Evolutionary conservation across 2,888 invertebrate genomes (phyloP).

Genomic region (Melikaiella ostensackeni): DNA sequence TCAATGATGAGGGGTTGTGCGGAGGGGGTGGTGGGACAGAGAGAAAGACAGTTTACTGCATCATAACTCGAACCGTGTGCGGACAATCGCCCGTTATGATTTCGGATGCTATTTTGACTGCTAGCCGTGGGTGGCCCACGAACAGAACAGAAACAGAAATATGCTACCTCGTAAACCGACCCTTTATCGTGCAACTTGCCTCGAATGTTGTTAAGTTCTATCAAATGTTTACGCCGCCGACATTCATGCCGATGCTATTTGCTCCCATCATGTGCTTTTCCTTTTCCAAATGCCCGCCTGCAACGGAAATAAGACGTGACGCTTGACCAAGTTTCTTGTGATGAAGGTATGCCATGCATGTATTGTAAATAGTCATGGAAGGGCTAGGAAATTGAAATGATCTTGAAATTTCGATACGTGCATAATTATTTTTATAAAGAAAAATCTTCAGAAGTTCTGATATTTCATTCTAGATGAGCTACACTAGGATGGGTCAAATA

Average conservation of each 20-base stretch:
- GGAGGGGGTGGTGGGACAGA: conserved; percentile 43
- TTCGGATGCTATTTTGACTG: conserved; percentile 76
- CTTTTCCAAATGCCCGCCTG: background rate
- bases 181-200: conserved; percentile 61
- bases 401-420: no score
- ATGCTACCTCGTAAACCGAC: conserved; percentile 75
- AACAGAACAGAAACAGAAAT: conserved; percentile 74
- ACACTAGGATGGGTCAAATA: no score
- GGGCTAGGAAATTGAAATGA: no score
- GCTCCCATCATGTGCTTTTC: conserved; percentile 10
- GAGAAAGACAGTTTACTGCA: conserved; percentile 70
- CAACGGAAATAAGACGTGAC: conserved; percentile 33
- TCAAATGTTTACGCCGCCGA: conserved; percentile 61
- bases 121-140: conserved; percentile 70
- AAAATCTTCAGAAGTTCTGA: no score
- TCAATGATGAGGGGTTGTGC: background rate
- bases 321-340: background rate
- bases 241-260: conserved; percentile 39
- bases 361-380: background rate
- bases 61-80: conserved; percentile 72
- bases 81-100: conserved; percentile 77
- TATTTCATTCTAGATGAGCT: no score
- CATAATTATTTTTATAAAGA: no score
- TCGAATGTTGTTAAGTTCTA: conserved; percentile 54
- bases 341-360: background rate